Evolutionary conservation across 2,888 invertebrate genomes (phyloP), one percentile per base, ranked within the genome.

Genomic region (Cerastoderma edule): DNA sequence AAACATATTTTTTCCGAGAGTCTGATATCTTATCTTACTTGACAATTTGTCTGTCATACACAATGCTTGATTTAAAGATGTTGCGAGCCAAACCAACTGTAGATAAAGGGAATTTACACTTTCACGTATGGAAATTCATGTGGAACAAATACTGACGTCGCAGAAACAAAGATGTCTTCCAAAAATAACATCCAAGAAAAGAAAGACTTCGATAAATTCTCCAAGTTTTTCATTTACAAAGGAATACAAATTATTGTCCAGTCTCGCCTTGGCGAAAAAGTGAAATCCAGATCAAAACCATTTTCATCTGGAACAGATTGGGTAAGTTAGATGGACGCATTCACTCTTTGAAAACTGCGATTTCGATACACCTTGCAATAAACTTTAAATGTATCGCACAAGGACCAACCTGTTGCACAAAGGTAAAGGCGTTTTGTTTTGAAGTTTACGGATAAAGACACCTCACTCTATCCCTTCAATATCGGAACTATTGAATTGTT

Each of bases 241-340:
- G 95, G 96, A 68, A 96, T 96, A 39, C 98, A 98, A 93, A 96
- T 98, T 65, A 97, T 98, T 68, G 96, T 98, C 27, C 97, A 98
- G 93, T 97, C 97, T 70, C 95, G 98, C 86, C 95, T 97, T 76
- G 98, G 98, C 28, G 96, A 96, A 89, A 97, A 96, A 93, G 95
- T 96, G 66, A 95, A 95, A 90, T 96, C 96, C 0, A 95, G 95
- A 88, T 96, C 96, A 85, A 97, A 96, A 92, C 95, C 96, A 6
- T 94, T 95, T 85, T 95, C 96, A 5, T 95, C 95, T 44, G 96
- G 96, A 75, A 95, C 96, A 30, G 97, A 97, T 93, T 98, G 97
- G 96, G 96, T 96, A 94, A 94, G 94, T 91, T 16, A n/a, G n/a
- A n/a, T n/a, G n/a, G n/a, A n/a, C n/a, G n/a, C n/a, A n/a, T n/a